Conservation (phyloP, 2,797 vertebrate species). For the Sebastes taczanowskii region DNA sequence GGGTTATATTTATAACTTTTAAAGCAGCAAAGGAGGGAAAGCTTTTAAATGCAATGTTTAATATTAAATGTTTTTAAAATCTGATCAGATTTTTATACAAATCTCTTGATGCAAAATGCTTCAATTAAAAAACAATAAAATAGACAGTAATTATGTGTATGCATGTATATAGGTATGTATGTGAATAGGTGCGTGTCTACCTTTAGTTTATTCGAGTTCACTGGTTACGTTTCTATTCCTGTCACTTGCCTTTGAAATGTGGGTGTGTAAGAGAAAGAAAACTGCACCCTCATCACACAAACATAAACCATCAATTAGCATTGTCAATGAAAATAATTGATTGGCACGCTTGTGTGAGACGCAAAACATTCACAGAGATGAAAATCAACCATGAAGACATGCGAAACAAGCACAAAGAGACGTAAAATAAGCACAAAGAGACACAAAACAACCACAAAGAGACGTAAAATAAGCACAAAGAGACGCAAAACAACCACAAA, state of each 20-base stretch:
- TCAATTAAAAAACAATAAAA: neutral
- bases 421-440: too few species aligned
- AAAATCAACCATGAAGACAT: neutral
- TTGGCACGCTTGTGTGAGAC: constrained; percentile 46
- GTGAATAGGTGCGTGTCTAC: neutral
- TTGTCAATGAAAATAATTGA: constrained; percentile 61
- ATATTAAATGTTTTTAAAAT: neutral
- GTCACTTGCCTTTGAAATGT: neutral
- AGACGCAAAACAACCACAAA: too few species aligned
- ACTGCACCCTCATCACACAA: constrained; percentile 1
- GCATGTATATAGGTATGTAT: neutral
- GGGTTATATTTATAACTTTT: neutral
- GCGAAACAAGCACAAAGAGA: neutral
- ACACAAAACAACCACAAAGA: too few species aligned
- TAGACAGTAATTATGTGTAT: neutral
- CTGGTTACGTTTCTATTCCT: neutral
- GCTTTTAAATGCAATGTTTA: neutral
- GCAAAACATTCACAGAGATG: neutral
- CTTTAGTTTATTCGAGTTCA: neutral
- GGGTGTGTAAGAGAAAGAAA: neutral
- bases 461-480: too few species aligned
- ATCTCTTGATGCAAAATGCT: neutral
- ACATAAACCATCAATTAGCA: constrained; percentile 36
- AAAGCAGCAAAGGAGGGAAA: neutral
- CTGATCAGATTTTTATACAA: neutral